Percentiles rank a stretch among this genome's conserved stretches.
Evolutionary conservation across 2,888 invertebrate genomes (phyloP).

Genomic region (Scaptomyza reducta): DNA sequence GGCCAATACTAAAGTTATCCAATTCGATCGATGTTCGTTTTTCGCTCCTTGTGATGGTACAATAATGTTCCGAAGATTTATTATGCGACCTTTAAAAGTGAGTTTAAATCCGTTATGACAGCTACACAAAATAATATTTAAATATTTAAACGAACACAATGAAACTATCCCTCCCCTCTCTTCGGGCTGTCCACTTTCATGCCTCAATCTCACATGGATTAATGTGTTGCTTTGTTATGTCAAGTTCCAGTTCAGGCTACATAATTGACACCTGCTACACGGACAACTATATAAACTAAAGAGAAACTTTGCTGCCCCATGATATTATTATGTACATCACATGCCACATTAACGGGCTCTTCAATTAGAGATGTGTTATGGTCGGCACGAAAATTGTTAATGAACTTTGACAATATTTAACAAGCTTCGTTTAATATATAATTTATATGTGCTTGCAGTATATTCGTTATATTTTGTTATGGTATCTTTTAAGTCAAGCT

Average conservation of each 20-base stretch:
- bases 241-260: conserved; percentile 32
- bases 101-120: background rate
- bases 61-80: background rate
- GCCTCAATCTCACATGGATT: conserved; percentile 48
- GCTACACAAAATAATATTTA: background rate
- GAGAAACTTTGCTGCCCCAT: conserved; percentile 46
- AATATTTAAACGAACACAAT: background rate
- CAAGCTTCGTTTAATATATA: background rate
- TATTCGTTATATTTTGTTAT: background rate
- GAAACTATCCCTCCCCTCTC: background rate
- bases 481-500: background rate
- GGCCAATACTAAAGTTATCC: conserved; percentile 34
- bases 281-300: conserved; percentile 33
- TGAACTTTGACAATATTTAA: background rate
- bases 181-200: background rate
- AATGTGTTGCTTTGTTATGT: conserved; percentile 50
- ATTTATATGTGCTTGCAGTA: background rate
- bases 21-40: conserved; percentile 32
- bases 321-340: conserved; percentile 60
- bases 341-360: conserved; percentile 37
- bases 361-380: background rate
- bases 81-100: background rate
- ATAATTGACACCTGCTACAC: conserved; percentile 63
- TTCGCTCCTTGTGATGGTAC: background rate
- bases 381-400: background rate